Evolutionary conservation across 2,797 vertebrate genomes (phyloP).

Genomic region (Sebastes reedi): DNA sequence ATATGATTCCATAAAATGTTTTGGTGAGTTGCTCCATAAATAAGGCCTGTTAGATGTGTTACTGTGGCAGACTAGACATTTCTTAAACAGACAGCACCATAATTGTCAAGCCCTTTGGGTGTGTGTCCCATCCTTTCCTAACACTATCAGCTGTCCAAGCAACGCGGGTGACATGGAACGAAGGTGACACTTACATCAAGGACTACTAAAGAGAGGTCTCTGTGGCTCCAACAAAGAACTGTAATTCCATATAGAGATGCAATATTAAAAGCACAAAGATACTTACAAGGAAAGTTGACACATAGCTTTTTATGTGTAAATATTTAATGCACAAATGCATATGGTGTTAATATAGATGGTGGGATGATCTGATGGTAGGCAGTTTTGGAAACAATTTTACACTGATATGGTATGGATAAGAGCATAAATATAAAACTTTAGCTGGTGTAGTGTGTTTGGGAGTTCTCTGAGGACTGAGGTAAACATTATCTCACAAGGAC

Average conservation of each 20-base stretch:
- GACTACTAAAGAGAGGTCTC: neutral
- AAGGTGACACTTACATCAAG: neutral
- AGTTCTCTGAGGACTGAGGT: neutral
- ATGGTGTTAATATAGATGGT: neutral
- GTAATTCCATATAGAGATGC: neutral
- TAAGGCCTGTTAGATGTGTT: neutral
- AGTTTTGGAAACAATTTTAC: neutral
- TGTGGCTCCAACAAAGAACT: neutral
- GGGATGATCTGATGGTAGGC: neutral
- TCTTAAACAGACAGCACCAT: neutral
- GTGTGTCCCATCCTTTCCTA: neutral
- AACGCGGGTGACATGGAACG: neutral
- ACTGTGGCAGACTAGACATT: neutral
- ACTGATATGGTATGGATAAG: neutral
- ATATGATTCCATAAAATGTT: neutral
- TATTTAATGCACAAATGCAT: neutral
- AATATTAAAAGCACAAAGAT: neutral
- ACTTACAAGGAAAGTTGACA: neutral
- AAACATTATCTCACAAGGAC: neutral
- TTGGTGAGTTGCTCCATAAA: neutral
- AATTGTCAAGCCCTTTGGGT: neutral
- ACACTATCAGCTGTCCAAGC: constrained; percentile 8
- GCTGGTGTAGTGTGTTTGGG: neutral
- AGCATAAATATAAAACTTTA: neutral
- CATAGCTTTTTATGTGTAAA: neutral